Percentiles rank a stretch among this genome's conserved stretches.
These are phyloP conservation scores for Actenoides hombroni DNA, from an alignment of 2,113 vertebrate genomes.

Conservation along the genomic window DNA sequence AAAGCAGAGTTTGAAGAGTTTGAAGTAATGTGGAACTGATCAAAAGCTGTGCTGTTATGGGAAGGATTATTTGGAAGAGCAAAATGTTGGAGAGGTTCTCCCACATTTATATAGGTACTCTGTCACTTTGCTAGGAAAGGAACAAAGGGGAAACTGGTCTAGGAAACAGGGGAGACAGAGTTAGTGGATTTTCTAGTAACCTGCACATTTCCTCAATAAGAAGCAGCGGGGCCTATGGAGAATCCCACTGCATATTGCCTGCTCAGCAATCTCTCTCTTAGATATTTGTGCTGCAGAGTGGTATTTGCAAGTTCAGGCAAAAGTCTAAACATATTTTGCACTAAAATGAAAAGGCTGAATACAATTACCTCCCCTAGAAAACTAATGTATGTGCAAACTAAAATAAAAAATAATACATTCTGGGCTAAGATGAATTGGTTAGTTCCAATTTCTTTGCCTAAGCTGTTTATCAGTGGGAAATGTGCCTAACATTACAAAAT, in stretches of 20 bases:
- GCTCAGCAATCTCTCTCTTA: background rate
- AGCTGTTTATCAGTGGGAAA: background rate
- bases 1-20: background rate
- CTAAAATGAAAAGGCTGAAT: background rate
- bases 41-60: background rate
- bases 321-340: background rate
- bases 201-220: background rate
- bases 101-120: background rate
- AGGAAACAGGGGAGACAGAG: background rate
- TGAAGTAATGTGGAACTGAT: background rate
- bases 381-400: background rate
- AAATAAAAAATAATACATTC: background rate
- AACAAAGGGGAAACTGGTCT: background rate
- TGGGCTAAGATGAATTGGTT: background rate
- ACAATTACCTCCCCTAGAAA: background rate
- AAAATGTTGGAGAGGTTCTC: background rate
- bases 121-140: background rate
- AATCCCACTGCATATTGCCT: background rate
- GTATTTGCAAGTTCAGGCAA: background rate
- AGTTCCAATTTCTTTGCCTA: background rate
- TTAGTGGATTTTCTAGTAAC: background rate
- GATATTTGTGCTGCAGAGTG: background rate
- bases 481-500: background rate
- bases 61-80: background rate
- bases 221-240: background rate